Evolutionary conservation across 2,113 vertebrate genomes (phyloP).

Genomic region (Rhinopomastus cyanomelas): DNA sequence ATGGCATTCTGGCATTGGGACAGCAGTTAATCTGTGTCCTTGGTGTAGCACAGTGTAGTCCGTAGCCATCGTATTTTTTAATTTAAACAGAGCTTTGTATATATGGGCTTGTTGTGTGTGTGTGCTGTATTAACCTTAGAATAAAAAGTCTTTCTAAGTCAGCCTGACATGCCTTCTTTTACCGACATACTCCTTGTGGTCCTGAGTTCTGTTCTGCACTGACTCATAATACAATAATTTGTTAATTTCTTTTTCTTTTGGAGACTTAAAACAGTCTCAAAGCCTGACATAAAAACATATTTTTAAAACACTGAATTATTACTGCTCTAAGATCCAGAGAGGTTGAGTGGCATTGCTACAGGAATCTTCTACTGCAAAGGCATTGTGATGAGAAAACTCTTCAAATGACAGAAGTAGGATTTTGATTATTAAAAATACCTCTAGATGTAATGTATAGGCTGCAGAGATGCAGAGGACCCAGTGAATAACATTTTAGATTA

Average conservation of each 20-base stretch:
- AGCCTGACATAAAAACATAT: background rate
- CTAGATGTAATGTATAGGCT: background rate
- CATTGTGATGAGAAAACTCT: background rate
- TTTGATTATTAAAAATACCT: background rate
- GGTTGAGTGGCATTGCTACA: background rate
- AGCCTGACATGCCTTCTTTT: background rate
- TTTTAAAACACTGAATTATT: background rate
- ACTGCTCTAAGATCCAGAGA: background rate
- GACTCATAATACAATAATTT: background rate
- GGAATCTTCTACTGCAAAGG: background rate
- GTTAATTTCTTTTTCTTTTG: background rate
- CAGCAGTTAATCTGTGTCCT: slow-evolving; percentile 33
- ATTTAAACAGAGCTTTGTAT: slow-evolving; percentile 11
- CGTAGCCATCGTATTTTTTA: slow-evolving; percentile 27
- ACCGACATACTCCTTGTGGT: background rate
- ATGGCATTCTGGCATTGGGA: slow-evolving; percentile 30
- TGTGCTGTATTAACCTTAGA: slow-evolving; percentile 29
- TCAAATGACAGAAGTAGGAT: background rate
- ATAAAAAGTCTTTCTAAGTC: background rate
- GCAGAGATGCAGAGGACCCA: background rate
- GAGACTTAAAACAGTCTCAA: background rate
- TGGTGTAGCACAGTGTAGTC: background rate
- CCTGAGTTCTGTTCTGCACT: background rate
- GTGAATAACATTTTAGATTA: background rate
- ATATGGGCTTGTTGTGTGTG: slow-evolving; percentile 13